These are phyloP conservation scores for Plemyria rubiginata DNA, from an alignment of 2,888 invertebrate genomes.

Conservation along the genomic window DNA sequence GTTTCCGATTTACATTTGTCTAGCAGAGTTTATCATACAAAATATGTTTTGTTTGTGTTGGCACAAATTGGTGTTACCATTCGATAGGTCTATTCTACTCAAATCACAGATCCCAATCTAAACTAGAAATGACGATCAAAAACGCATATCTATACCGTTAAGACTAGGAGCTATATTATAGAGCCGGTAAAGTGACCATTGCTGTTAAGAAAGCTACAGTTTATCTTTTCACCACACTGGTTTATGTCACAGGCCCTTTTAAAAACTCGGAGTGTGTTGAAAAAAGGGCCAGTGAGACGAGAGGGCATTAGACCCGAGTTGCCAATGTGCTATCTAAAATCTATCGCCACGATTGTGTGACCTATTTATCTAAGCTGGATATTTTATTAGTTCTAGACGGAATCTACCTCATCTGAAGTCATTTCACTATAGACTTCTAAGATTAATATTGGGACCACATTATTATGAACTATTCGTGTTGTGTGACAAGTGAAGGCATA, in stretches of 20 bases:
- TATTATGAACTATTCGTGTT: not conserved
- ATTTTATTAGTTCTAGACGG: conserved; percentile 76
- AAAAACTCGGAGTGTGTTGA: not conserved
- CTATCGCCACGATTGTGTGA: conserved; percentile 64
- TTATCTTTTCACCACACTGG: not conserved
- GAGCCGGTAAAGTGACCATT: not conserved
- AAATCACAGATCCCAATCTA: conserved; percentile 59
- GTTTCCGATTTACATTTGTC: conserved; percentile 1
- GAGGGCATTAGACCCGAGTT: conserved; percentile 22
- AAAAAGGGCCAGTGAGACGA: conserved; percentile 5
- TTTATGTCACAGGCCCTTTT: not conserved
- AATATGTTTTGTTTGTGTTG: conserved; percentile 52
- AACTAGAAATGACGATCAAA: conserved; percentile 48
- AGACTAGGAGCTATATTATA: not conserved
- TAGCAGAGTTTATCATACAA: conserved; percentile 16
- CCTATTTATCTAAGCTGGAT: conserved; percentile 73
- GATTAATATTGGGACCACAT: not conserved
- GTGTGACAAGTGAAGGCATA: not conserved
- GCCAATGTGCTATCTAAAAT: conserved; percentile 48
- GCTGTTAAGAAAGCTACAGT: not conserved
- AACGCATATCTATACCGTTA: conserved; percentile 7
- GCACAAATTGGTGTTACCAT: conserved; percentile 70
- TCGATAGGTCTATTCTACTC: conserved; percentile 54
- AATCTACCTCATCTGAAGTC: conserved; percentile 61
- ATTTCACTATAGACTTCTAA: conserved; percentile 27